A percentile compares a stretch with the other conserved stretches of the same genome.
phyloP scores from a whole-genome alignment of 1,140 invertebrate genomes.

The Bombus polaris region DNA sequence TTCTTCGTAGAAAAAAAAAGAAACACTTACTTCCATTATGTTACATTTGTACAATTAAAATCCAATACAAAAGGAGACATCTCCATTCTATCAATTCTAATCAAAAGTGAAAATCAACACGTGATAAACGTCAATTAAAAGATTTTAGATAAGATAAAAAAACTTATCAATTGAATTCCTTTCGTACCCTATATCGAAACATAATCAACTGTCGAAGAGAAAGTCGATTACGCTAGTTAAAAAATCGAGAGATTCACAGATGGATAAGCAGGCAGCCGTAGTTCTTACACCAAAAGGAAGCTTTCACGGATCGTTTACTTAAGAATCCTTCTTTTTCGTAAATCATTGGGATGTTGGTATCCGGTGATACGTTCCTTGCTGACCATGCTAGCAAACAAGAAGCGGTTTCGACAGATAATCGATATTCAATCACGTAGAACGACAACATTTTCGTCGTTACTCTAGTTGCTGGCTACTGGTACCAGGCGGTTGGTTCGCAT shows the following conservation, averaged over 20 bases:
- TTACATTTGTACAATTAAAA: not conserved
- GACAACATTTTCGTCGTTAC: constrained; percentile 62
- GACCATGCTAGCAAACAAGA: constrained; percentile 47
- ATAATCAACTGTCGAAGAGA: not conserved
- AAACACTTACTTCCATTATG: not conserved
- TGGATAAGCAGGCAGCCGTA: constrained; percentile 1
- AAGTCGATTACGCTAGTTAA: constrained; percentile 9
- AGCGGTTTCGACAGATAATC: constrained; percentile 63
- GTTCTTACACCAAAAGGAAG: not conserved
- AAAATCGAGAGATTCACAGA: not conserved
- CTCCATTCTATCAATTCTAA: not conserved
- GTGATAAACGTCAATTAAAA: not conserved
- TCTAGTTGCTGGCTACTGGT: constrained; percentile 53
- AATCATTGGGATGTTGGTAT: constrained; percentile 37
- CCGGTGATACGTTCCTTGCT: constrained; percentile 41
- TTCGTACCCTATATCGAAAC: not conserved
- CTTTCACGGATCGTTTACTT: constrained; percentile 54
- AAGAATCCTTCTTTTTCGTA: constrained; percentile 41
- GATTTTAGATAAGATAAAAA: too few species aligned
- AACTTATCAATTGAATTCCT: not conserved
- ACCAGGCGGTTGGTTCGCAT: constrained; percentile 48
- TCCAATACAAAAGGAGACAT: not conserved
- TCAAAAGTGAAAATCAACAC: not conserved
- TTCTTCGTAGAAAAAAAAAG: not conserved
- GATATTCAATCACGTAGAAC: constrained; percentile 70